Base-by-base conservation (phyloP, 2,113 vertebrate genomes). In the Scytalopus superciliaris region DNA sequence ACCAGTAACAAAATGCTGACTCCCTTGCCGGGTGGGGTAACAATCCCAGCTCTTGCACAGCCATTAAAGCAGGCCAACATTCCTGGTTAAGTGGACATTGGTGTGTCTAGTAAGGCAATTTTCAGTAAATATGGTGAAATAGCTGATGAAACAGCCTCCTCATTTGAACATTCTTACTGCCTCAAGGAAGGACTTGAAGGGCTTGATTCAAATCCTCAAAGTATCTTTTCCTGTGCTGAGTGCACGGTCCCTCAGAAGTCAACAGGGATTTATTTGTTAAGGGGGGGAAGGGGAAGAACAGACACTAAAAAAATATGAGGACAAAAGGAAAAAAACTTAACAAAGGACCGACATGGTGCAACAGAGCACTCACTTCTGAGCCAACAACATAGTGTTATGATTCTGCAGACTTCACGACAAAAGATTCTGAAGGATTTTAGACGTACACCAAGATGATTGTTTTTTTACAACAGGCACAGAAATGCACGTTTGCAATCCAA, bases 381-480 rank as follows among this genome's bases (percentile, higher is more conserved):
- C 33, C 28, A 80, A 27, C 12, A n/a, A 37, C 0, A 0, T 7
- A 33, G 14, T 0, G 0, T 14, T 42, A 30, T 15, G 5, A 22
- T 37, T 76, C 42, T 52, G 5, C 27, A 60, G 44, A 42, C 8
- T 53, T 44, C 17, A 31, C 6, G 15, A 14, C 25, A 67, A 84
- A 84, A 56, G 25, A 30, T 40, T 62, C 37, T 40, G n/a, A 81
- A 47, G 23, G 9, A 30, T 74, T 84, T 89, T 19, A 55, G 53
- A 49, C 2, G 0, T 30, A 27, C 7, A 19, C 10, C 1, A 57
- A n/a, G 7, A 18, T 50, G 50, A 50, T 23, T 2, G 4, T 13
- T 66, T 45, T 44, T 66, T 42, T 28, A 45, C 6, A 12, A 50
- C 28, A 64, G 33, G 33, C 35, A 84, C 16, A 49, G 4, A 68